Percentiles rank a stretch among this genome's conserved stretches.
Evolutionary conservation across 2,888 invertebrate genomes (phyloP).

Genomic region (Mechanitis mazaeus): DNA sequence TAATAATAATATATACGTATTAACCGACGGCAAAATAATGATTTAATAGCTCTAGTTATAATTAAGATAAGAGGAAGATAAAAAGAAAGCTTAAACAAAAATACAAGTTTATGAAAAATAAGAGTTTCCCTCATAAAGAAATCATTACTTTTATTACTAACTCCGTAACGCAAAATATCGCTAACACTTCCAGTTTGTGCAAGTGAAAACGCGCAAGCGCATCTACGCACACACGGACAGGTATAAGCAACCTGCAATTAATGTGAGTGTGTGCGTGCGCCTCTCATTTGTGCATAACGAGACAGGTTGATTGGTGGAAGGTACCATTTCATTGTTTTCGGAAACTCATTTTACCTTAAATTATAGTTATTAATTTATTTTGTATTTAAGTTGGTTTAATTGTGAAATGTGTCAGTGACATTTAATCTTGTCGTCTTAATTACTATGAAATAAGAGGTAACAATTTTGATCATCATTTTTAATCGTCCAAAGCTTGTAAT

Average conservation of each 20-base stretch:
- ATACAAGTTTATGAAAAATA: constrained; percentile 17
- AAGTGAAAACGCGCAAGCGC: constrained; percentile 30
- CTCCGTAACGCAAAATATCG: constrained; percentile 21
- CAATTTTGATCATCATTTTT: too few species aligned
- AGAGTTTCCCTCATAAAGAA: constrained; percentile 24
- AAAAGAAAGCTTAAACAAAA: constrained; percentile 22
- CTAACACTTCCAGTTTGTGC: constrained; percentile 31
- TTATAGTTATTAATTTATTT: constrained; percentile 12
- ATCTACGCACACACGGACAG: constrained; percentile 20
- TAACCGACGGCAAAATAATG: background rate
- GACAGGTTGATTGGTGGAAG: constrained; percentile 24
- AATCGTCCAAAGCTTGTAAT: too few species aligned
- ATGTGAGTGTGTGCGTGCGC: constrained; percentile 23
- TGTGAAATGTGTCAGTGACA: too few species aligned
- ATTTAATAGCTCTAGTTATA: background rate
- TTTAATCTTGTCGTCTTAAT: too few species aligned
- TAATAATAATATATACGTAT: too few species aligned
- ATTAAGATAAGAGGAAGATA: constrained; percentile 11
- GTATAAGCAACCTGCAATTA: constrained; percentile 23
- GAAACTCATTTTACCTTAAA: constrained; percentile 15
- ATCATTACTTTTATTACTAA: constrained; percentile 21
- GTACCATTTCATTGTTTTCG: constrained; percentile 26
- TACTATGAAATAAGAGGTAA: too few species aligned
- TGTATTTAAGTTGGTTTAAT: background rate
- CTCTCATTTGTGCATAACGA: constrained; percentile 31